These are phyloP conservation scores for Montipora sp. DNA, from an alignment of 64 coral and sea anemone genomes.

Conservation along the genomic window DNA sequence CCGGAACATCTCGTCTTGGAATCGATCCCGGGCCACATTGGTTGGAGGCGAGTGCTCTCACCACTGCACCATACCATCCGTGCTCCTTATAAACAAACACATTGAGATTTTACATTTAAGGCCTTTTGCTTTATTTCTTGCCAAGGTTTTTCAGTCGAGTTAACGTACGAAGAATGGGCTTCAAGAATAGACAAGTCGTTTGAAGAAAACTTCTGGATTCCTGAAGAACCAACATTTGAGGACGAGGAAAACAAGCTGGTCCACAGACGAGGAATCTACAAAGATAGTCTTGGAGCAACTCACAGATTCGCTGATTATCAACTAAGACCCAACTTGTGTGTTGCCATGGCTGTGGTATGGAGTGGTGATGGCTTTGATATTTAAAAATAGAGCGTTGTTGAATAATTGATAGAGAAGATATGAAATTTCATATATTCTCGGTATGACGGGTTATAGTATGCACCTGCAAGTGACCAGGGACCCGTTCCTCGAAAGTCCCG, in stretches of 20 bases:
- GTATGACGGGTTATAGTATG: no score
- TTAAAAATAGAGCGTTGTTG: no score
- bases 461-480: no score
- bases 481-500: no score
- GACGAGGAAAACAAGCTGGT: slow-evolving; percentile 54
- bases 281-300: slow-evolving; percentile 80
- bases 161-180: slow-evolving; percentile 86
- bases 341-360: slow-evolving; percentile 96
- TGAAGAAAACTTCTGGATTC: slow-evolving; percentile 90
- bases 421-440: no score
- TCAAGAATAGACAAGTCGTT: slow-evolving; percentile 71
- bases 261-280: slow-evolving; percentile 91
- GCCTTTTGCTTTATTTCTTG: background rate
- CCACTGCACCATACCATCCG: no score
- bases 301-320: slow-evolving; percentile 91
- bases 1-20: no score
- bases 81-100: no score
- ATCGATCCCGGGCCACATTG: no score
- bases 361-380: background rate
- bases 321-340: slow-evolving; percentile 91
- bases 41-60: no score
- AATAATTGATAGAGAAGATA: no score
- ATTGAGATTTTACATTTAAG: no score
- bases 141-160: slow-evolving; percentile 72
- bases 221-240: slow-evolving; percentile 49